These are phyloP conservation scores for Hipparchia semele DNA, from an alignment of 2,888 invertebrate genomes.

Conservation along the genomic window DNA sequence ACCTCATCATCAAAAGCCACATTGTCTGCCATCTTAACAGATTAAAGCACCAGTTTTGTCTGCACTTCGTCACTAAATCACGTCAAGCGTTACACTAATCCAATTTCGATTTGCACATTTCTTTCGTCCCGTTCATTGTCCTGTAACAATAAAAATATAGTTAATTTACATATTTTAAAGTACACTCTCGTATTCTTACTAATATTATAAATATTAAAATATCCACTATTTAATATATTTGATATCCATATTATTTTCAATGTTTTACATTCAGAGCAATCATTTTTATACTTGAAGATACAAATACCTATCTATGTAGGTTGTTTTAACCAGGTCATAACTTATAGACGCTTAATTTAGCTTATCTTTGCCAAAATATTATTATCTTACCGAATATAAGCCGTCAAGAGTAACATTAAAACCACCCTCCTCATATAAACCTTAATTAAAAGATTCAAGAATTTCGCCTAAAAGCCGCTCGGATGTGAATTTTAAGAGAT, in stretches of 20 bases:
- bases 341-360: background rate
- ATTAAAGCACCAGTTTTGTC: constrained; percentile 12
- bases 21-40: constrained; percentile 70
- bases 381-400: constrained; percentile 5
- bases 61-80: constrained; percentile 24
- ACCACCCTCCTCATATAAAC: constrained; percentile 17
- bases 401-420: constrained; percentile 9
- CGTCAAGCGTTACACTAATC: constrained; percentile 12
- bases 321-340: background rate
- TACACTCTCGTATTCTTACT: too few relatives aligned
- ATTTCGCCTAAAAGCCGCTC: constrained; percentile 1
- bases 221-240: too few relatives aligned
- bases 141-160: constrained; percentile 34
- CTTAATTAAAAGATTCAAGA: constrained; percentile 9
- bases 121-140: constrained; percentile 27
- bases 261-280: too few relatives aligned
- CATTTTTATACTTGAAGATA: background rate
- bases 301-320: background rate
- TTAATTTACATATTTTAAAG: background rate
- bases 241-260: too few relatives aligned
- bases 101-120: background rate
- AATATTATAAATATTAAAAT: too few relatives aligned
- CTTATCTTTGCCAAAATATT: background rate
- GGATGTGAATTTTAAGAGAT: constrained; percentile 7
- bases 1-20: constrained; percentile 80